Conservation (phyloP, 2,113 vertebrate species). For the Coptodon bakossiorum region DNA sequence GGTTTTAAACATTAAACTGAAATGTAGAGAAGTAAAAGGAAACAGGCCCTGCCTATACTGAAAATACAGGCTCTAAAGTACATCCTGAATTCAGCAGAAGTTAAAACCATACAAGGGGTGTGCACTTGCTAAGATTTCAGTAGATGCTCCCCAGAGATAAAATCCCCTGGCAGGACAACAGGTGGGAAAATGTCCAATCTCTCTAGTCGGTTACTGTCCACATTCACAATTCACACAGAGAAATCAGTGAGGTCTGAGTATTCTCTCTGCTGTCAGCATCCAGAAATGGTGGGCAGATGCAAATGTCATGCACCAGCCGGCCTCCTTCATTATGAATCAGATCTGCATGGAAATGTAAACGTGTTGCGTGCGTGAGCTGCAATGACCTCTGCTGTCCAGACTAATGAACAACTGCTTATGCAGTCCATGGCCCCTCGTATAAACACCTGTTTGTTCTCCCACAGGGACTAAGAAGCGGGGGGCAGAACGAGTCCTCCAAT, state of each 20-base stretch:
- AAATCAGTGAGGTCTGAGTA: background rate
- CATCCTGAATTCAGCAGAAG: background rate
- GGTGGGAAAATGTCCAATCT: background rate
- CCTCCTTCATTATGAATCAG: constrained; percentile 6
- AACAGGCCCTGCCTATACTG: background rate
- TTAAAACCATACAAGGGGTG: background rate
- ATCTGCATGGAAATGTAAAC: constrained; percentile 32
- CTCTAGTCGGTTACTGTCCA: background rate
- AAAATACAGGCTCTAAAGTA: background rate
- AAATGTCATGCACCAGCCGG: background rate
- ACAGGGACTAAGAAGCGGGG: background rate
- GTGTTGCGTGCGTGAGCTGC: background rate
- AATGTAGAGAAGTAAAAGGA: background rate
- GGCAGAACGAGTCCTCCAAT: background rate
- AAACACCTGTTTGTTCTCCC: constrained; percentile 42
- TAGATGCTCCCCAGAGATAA: background rate
- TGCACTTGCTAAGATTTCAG: background rate
- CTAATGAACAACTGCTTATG: constrained; percentile 54
- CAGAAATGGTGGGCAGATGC: background rate
- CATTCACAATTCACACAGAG: background rate
- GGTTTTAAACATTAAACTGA: background rate
- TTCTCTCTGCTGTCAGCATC: background rate
- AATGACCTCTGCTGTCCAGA: constrained; percentile 59
- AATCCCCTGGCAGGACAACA: background rate
- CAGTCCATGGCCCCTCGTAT: background rate